Base-by-base conservation (phyloP, 2,888 invertebrate species). In the Antheraea assamensis region DNA sequence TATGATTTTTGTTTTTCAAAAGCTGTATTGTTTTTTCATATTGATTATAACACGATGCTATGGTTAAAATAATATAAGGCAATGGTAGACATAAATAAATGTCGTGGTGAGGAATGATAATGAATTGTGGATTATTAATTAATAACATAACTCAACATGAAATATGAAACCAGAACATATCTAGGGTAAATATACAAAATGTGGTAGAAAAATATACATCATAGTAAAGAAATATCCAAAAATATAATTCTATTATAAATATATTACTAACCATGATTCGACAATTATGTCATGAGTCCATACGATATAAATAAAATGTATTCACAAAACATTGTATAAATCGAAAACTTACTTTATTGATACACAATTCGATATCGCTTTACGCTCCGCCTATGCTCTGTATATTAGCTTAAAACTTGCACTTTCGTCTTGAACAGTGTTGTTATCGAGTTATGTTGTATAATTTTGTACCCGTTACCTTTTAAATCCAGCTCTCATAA, bases 301-400 rank as follows among this genome's bases (percentile, higher is more conserved):
- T 2, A 5, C 21, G 4, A 52, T 52, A 52, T 21, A 3, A 17
- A 21, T 19, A 19, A 19, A 52, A 21, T 21, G 5, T 52, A 52
- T 21, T 52, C 19, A 52, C 21, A 52, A 49, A 49, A 17, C 15
- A 19, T 49, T 19, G 49, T 19, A 49, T 49, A 49, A 49, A 17
- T 15, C 19, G 19, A 17, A 52, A 49, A 19, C 4, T 52, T 0
- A 52, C 17, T 47, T 47, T 47, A n/a, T 47, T 47, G 49, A 5
- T 17, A 52, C 21, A 68, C 2, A 68, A 68, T n/a, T n/a, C 21
- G n/a, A 8, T 35, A 13, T 8, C 13, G n/a, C 61, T 71, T 71
- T 10, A 71, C 86, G 85, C 83, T 79, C 52, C 76, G 80, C 79
- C 78, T 71, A 47, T 81, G 71, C 78, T 75, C 71, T 30, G 73